Conservation (phyloP, 2,113 vertebrate genomes). For the Ictalurus punctatus region DNA sequence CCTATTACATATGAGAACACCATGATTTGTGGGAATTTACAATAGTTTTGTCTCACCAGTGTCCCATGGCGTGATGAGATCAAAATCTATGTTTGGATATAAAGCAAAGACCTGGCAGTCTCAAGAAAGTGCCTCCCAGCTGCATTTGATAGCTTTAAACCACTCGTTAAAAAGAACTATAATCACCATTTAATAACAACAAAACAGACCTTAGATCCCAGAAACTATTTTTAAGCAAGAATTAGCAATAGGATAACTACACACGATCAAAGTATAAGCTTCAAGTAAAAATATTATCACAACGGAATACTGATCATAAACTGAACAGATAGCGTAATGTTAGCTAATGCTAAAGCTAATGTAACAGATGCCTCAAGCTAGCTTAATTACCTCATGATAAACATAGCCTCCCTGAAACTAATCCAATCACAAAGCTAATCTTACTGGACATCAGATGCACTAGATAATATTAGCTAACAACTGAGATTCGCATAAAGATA, state of each 20-base stretch:
- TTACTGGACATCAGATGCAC: too few relatives aligned
- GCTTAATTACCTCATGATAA: too few relatives aligned
- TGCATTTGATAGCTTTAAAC: background rate
- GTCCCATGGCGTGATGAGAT: background rate
- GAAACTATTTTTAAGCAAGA: background rate
- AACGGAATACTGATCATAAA: background rate
- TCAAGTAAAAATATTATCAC: background rate
- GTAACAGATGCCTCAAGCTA: background rate
- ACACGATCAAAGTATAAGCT: background rate
- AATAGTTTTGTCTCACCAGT: background rate
- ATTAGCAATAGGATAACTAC: background rate
- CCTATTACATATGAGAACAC: too few relatives aligned
- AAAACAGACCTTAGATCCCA: background rate
- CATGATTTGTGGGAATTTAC: background rate
- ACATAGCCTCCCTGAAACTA: too few relatives aligned
- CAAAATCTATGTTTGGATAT: background rate
- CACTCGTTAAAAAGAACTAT: background rate
- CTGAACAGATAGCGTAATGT: background rate
- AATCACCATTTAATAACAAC: background rate
- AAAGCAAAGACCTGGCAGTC: background rate
- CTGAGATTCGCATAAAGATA: too few relatives aligned
- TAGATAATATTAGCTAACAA: too few relatives aligned
- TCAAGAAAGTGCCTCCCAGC: background rate
- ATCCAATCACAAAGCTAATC: too few relatives aligned
- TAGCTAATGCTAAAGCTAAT: background rate